Base-by-base conservation (phyloP, 2,113 vertebrate genomes). In the Penelope pileata region DNA sequence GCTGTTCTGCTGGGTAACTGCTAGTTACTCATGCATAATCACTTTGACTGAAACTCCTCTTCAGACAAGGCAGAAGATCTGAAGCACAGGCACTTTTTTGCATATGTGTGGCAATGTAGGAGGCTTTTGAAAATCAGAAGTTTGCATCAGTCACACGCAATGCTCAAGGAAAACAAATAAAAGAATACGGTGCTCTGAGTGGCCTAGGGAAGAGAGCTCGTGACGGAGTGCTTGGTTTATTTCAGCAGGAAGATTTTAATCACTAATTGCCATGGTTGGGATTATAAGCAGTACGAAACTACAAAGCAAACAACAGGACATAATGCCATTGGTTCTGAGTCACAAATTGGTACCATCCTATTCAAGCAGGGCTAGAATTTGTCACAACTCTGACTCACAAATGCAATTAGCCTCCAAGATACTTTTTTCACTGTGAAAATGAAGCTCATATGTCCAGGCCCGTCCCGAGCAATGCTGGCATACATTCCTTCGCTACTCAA, bases 241-340 rank as follows among this genome's bases (percentile, higher is more conserved):
- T 74, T 78, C 54, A 67, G 29, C 53, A 47, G 51, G 18, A 80
- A 4, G 16, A 16, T 5, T 77, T 87, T 30, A 36, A 56, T 51
- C 4, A 1, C 38, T 72, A 3, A 76, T 89, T 69, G 54, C 22
- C 36, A 7, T 18, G 45, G 38, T 40, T 70, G 45, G 38, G 50
- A 74, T 77, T 5, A 26, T 8, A 24, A 60, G 81, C 19, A 43
- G 40, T 7, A 53, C 27, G 72, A 47, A 91, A 56, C 17, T 9
- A 1, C 81, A 40, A 3, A 8, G 36, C 72, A 60, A 92, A 48
- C 19, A 53, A 45, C 2, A 11, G 60, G 56, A 8, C 4, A 40
- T 30, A 34, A 5, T 4, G 40, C 36, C 3, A 0, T 50, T 3
- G 0, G 48, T 4, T 66, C 63, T 29, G 17, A 60, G 56, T 12